Conservation (phyloP, 2,113 vertebrate species). For the Sterrhoptilus dennistouni region DNA sequence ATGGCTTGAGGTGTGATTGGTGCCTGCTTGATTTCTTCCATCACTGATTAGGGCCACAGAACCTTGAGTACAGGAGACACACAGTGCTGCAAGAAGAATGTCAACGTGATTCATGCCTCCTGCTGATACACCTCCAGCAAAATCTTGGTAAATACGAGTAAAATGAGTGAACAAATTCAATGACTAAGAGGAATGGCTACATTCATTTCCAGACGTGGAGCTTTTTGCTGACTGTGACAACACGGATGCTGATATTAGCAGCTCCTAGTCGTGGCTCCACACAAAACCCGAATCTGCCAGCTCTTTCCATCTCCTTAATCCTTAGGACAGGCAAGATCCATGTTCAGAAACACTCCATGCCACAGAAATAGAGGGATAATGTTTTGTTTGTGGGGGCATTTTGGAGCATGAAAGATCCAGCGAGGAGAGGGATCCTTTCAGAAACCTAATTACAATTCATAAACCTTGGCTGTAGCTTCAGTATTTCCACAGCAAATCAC, state of each 20-base stretch:
- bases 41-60: not conserved
- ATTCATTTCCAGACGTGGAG: not conserved
- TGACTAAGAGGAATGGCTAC: not conserved
- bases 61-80: not conserved
- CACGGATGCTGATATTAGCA: not conserved
- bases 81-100: rapidly evolving
- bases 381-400: not conserved
- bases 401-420: not conserved
- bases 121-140: not conserved
- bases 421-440: not conserved
- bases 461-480: not conserved
- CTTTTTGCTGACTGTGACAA: not conserved
- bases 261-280: not conserved
- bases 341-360: not conserved
- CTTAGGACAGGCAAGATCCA: not conserved
- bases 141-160: not conserved
- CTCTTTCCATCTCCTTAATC: not conserved
- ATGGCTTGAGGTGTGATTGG: not conserved
- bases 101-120: not conserved
- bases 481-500: not conserved
- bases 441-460: not conserved
- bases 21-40: not conserved
- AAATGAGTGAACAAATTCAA: not conserved
- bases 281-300: not conserved
- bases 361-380: not conserved